Evolutionary conservation across 53 echinoderm and acorn worm species (phyloP), one percentile per base, ranked within the genome.

Genomic region (Echinarachnius parma): DNA sequence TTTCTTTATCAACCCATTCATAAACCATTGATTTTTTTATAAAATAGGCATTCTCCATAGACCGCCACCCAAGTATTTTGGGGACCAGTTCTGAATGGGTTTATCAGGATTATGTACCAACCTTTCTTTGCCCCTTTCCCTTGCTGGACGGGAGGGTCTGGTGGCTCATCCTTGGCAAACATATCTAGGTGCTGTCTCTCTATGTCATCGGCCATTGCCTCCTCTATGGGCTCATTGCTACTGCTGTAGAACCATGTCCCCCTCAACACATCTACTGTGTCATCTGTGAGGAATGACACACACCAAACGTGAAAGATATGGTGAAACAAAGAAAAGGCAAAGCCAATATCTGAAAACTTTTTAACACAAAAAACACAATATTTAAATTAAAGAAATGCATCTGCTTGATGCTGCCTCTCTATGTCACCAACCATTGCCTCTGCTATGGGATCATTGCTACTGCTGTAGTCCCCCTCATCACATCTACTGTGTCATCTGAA

Each of bases 391-490:
- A 19, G n/a, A n/a, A n/a, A n/a, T 77, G n/a, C n/a, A n/a, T n/a
- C n/a, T n/a, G n/a, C 75, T 36, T 88, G 66, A 46, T 92, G 92
- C 23, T 88, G 80, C 29, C 71, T 79, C 66, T 98, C 98, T 48
- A 98, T 92, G 60, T 86, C 78, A 26, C 31, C 64, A 15, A 86
- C 91, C 31, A 92, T 70, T 13, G 49, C 42, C 42, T 85, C 91
- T 21, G 91, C 98, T 45, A 98, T 29, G 2, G 98, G 98, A 56
- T 98, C 84, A 4, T 27, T 69, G 46, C 76, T 86, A 28, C 66
- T 82, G 5, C 75, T 24, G 66, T 98, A 88, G 91, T 92, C 1
- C 96, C 98, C 44, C 98, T 77, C 88, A 98, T 85, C 3, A 88
- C 98, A 67, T 98, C 86, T 9, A 76, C 74, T 5, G 65, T 60